A percentile compares a stretch with the other conserved stretches of the same genome.
Conservation (phyloP, 2,797 vertebrate species). For the Stomatorhinus walkeri region DNA sequence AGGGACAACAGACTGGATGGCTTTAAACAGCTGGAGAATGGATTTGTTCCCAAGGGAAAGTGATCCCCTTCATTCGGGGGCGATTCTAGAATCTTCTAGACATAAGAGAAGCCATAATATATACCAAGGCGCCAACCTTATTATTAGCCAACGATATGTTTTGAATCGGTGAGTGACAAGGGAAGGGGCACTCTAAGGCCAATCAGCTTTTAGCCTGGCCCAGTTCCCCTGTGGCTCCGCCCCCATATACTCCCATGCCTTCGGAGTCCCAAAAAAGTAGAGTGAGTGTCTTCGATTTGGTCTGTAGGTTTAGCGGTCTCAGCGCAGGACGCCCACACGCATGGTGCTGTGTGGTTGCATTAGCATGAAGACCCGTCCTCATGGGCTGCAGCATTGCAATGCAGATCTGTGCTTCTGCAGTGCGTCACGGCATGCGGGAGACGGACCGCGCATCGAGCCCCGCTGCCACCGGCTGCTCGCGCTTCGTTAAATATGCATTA, state of each 20-base stretch:
- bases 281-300: background rate
- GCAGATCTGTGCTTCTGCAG: background rate
- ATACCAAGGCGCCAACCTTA: background rate
- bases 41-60: background rate
- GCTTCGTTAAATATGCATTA: slow-evolving; percentile 1
- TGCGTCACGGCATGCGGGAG: background rate
- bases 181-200: background rate
- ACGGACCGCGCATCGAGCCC: background rate
- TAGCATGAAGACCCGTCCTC: background rate
- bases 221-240: background rate
- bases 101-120: background rate
- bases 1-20: background rate
- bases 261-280: background rate
- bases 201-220: background rate
- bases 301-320: background rate
- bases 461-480: background rate
- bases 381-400: background rate
- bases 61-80: background rate
- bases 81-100: background rate
- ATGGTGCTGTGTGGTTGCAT: background rate
- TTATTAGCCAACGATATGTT: background rate
- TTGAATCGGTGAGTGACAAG: background rate
- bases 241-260: background rate
- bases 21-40: background rate
- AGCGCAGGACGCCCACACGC: background rate